Evolutionary conservation across 2,797 vertebrate genomes (phyloP).

Genomic region (Pipistrellus nathusii): DNA sequence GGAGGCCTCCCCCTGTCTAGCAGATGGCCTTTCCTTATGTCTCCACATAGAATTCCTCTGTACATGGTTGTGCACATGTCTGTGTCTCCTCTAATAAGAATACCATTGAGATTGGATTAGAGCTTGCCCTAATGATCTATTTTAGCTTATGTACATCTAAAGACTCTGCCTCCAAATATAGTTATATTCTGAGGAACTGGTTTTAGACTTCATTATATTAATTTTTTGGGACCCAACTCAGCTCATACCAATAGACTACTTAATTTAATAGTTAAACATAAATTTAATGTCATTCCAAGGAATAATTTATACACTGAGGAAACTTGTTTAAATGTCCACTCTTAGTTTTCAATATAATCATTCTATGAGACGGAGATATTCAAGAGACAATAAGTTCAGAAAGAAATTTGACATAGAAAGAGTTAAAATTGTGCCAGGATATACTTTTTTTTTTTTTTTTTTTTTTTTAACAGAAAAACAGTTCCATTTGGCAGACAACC

Average conservation of each 20-base stretch:
- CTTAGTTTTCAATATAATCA: constrained; percentile 14
- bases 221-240: neutral
- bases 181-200: neutral
- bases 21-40: neutral
- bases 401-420: constrained; percentile 33
- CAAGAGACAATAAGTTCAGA: constrained; percentile 35
- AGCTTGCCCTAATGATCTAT: neutral
- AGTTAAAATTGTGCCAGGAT: constrained; percentile 50
- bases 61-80: neutral
- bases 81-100: neutral
- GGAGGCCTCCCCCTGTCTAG: neutral
- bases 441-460: constrained; percentile 70
- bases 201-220: neutral
- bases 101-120: neutral
- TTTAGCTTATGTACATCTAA: neutral
- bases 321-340: neutral
- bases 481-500: constrained; percentile 64
- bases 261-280: neutral
- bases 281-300: neutral
- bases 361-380: constrained; percentile 25
- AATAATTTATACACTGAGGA: constrained; percentile 33
- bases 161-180: neutral
- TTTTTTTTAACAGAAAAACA: constrained; percentile 64
- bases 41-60: neutral
- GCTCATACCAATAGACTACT: neutral